These are phyloP conservation scores for Phoxinus phoxinus DNA, from an alignment of 2,113 vertebrate genomes.

Conservation along the genomic window DNA sequence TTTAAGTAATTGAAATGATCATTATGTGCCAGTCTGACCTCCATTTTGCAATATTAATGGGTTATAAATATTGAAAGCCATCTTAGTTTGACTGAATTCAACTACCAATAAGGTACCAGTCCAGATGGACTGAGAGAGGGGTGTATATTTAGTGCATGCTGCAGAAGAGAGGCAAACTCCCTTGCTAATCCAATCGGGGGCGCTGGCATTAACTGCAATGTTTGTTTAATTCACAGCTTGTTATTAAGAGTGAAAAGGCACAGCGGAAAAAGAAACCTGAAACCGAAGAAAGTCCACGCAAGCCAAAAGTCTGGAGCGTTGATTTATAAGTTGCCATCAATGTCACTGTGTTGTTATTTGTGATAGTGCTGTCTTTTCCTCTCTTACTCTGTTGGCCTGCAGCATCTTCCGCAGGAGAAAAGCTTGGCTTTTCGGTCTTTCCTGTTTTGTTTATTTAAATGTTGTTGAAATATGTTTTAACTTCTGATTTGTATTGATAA, in stretches of 20 bases:
- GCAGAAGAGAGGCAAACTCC: slow-evolving; percentile 44
- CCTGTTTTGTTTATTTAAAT: slow-evolving; percentile 58
- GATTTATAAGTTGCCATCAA: slow-evolving; percentile 70
- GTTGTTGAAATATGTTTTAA: slow-evolving; percentile 11
- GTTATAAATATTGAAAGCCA: not conserved
- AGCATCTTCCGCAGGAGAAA: slow-evolving; percentile 72
- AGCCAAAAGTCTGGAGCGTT: slow-evolving; percentile 78
- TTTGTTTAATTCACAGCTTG: slow-evolving; percentile 78
- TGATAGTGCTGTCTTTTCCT: slow-evolving; percentile 54
- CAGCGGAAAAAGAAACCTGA: slow-evolving; percentile 65
- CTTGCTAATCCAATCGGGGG: slow-evolving; percentile 55
- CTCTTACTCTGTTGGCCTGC: slow-evolving; percentile 63
- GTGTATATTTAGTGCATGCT: slow-evolving; percentile 64
- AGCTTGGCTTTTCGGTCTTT: slow-evolving; percentile 73
- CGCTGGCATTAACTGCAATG: slow-evolving; percentile 69
- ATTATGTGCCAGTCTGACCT: not conserved
- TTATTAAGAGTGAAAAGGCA: slow-evolving; percentile 74
- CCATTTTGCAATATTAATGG: slow-evolving; percentile 3
- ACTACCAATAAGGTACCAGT: slow-evolving; percentile 16
- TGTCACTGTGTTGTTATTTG: slow-evolving; percentile 53
- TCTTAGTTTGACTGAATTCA: slow-evolving; percentile 18
- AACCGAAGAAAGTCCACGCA: slow-evolving; percentile 63
- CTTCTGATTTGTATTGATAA: slow-evolving; percentile 2
- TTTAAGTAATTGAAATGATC: not conserved
- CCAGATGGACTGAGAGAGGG: slow-evolving; percentile 48